Conservation (phyloP, 2,113 vertebrate genomes). For the Engraulis encrasicolus region DNA sequence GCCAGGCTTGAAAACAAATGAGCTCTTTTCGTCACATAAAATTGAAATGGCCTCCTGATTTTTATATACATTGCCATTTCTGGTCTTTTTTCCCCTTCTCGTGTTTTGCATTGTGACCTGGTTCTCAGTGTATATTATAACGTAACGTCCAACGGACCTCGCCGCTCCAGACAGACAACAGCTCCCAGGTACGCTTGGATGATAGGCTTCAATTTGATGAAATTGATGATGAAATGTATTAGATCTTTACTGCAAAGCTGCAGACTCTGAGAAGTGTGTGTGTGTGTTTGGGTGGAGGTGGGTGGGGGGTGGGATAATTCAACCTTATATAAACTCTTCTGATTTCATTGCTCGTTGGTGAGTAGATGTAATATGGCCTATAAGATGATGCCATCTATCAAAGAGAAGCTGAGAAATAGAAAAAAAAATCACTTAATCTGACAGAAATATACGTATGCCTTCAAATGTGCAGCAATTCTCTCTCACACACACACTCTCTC, state of each 20-base stretch:
- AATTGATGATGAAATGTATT: background rate
- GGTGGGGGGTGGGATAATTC: background rate
- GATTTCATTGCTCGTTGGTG: background rate
- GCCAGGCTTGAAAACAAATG: too few species aligned
- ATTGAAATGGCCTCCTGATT: too few species aligned
- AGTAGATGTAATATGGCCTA: background rate
- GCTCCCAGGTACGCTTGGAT: too few species aligned
- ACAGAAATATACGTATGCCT: background rate
- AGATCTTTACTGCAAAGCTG: background rate
- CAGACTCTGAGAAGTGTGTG: background rate
- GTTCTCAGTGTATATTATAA: too few species aligned
- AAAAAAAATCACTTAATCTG: background rate
- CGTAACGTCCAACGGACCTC: too few species aligned
- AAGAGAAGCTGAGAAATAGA: constrained; percentile 13
- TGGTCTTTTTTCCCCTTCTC: too few species aligned
- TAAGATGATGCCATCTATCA: background rate
- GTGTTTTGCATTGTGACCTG: too few species aligned
- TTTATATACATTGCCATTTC: too few species aligned
- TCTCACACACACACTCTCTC: constrained; percentile 19
- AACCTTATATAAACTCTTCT: background rate
- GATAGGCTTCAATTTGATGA: background rate
- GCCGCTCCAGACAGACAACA: too few species aligned
- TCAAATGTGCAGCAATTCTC: constrained; percentile 1
- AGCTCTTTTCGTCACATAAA: too few species aligned
- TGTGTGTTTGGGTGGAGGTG: too few species aligned